Evolutionary conservation across 2,888 invertebrate species (phyloP).

Genomic region (Thymelicus sylvestris): DNA sequence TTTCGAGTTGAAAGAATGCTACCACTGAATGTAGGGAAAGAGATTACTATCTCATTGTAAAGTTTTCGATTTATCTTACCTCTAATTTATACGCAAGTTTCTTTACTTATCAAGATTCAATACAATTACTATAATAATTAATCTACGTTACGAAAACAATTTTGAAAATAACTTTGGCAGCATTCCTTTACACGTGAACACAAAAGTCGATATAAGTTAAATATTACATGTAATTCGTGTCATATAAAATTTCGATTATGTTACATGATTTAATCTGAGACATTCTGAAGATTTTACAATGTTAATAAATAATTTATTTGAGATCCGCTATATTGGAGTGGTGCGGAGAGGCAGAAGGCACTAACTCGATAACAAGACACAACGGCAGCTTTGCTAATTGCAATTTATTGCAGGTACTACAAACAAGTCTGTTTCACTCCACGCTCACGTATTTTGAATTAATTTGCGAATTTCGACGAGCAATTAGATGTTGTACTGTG

Average conservation of each 20-base stretch:
- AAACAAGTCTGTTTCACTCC: slow-evolving; percentile 78
- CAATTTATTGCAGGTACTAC: slow-evolving; percentile 85
- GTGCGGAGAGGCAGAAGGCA: slow-evolving; percentile 71
- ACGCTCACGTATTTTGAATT: slow-evolving; percentile 82
- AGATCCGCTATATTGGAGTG: slow-evolving; percentile 64
- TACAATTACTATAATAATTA: no score
- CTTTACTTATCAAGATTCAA: no score
- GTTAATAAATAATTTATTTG: slow-evolving; percentile 65
- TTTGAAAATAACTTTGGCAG: no score
- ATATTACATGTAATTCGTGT: not conserved
- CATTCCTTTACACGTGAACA: not conserved
- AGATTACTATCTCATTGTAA: not conserved
- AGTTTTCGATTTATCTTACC: no score
- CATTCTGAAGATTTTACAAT: slow-evolving; percentile 47
- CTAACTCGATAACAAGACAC: slow-evolving; percentile 84
- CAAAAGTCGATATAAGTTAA: not conserved
- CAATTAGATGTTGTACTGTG: slow-evolving; percentile 60
- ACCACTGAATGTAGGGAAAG: slow-evolving; percentile 12
- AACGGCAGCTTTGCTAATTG: slow-evolving; percentile 82
- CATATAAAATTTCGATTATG: not conserved
- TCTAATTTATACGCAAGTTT: no score
- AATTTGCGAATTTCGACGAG: slow-evolving; percentile 75
- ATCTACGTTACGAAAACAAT: no score
- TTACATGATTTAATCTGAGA: not conserved
- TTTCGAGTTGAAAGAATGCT: slow-evolving; percentile 46